A percentile compares a stretch with the other conserved stretches of the same genome.
These are phyloP conservation scores for Neopelma chrysocephalum DNA, from an alignment of 2,797 vertebrate genomes.

Conservation along the genomic window DNA sequence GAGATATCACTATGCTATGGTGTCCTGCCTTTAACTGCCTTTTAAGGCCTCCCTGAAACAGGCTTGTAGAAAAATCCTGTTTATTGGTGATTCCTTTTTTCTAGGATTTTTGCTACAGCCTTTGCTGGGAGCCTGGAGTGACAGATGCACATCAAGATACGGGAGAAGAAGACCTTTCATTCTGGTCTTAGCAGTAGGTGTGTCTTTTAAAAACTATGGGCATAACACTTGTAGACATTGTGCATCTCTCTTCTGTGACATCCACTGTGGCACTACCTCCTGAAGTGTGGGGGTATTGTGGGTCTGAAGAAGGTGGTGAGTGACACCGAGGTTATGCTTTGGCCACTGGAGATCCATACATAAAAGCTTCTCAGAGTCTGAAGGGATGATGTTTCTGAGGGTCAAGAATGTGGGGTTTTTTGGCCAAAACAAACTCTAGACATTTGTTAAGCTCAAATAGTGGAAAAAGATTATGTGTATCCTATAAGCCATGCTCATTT, in stretches of 20 bases:
- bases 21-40: background rate
- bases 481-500: background rate
- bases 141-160: slow-evolving; percentile 94
- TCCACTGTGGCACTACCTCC: background rate
- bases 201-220: slow-evolving; percentile 28
- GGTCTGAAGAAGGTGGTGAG: background rate
- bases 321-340: background rate
- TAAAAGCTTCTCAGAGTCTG: background rate
- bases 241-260: background rate
- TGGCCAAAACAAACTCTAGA: background rate
- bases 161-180: slow-evolving; percentile 96
- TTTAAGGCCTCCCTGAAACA: background rate
- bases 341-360: background rate
- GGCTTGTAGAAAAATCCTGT: background rate
- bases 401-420: background rate
- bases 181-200: slow-evolving; percentile 93
- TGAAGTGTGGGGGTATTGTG: background rate
- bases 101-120: slow-evolving; percentile 96
- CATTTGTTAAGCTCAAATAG: background rate
- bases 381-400: background rate
- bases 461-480: background rate
- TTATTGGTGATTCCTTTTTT: background rate
- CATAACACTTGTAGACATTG: fast-evolving
- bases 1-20: background rate
- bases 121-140: slow-evolving; percentile 94